Conservation (phyloP, 2,888 invertebrate species). For the Abrostola tripartita region DNA sequence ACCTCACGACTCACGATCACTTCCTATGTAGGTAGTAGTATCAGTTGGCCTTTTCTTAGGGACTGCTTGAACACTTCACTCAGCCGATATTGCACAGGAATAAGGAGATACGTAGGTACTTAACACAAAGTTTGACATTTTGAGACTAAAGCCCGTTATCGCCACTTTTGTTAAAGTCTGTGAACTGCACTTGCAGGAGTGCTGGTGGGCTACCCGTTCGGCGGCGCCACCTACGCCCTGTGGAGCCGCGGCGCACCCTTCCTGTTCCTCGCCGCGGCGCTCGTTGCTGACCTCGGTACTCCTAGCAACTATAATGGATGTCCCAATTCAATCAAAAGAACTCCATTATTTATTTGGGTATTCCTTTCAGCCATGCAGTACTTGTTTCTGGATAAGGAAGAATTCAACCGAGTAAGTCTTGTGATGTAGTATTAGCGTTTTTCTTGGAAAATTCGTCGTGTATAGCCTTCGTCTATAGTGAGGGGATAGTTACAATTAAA, state of each 20-base stretch:
- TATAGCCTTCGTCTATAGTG: no score
- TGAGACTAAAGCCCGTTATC: no score
- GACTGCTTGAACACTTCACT: not conserved
- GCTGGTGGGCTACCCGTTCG: conserved; percentile 82
- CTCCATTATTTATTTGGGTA: not conserved
- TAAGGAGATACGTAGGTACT: no score
- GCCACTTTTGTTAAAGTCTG: not conserved
- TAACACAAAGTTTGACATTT: no score
- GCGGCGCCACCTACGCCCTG: conserved; percentile 74
- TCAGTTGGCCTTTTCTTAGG: no score
- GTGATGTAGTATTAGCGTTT: not conserved
- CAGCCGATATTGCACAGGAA: not conserved
- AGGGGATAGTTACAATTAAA: no score
- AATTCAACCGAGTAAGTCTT: conserved; percentile 69
- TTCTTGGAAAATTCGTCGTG: not conserved
- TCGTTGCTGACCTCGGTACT: conserved; percentile 71
- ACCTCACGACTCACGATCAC: not conserved
- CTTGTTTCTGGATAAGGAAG: conserved; percentile 68
- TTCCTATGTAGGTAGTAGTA: not conserved
- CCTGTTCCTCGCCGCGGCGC: conserved; percentile 70
- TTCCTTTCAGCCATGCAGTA: conserved; percentile 71
- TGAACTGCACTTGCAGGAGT: conserved; percentile 73
- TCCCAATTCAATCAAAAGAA: not conserved
- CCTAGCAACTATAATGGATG: not conserved
- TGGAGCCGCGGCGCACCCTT: conserved; percentile 78